A percentile compares a stretch with the other conserved stretches of the same genome.
phyloP scores from a whole-genome alignment of 2,113 vertebrate species.

The Typhlomys cinereus region DNA sequence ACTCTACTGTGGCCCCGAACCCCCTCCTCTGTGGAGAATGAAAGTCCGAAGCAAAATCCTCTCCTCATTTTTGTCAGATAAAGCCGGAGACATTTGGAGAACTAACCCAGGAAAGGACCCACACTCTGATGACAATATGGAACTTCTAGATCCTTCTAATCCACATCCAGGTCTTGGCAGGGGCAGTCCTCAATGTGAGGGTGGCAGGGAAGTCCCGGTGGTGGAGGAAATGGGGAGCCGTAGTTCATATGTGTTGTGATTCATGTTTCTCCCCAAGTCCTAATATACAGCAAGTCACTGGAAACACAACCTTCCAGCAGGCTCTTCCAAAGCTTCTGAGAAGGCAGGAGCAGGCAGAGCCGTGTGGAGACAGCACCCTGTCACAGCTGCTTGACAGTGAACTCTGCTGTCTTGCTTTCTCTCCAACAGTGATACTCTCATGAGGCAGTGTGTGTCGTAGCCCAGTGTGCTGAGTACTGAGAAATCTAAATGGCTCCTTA shows the following conservation, averaged over 20 bases:
- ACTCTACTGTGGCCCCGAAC: background rate
- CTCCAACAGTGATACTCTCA: background rate
- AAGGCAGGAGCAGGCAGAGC: background rate
- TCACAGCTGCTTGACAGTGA: background rate
- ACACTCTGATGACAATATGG: background rate
- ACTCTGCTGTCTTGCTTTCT: background rate
- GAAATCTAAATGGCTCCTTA: background rate
- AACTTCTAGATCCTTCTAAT: background rate
- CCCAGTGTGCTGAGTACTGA: no score
- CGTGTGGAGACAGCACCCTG: background rate
- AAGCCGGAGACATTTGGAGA: background rate
- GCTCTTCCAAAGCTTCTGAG: background rate
- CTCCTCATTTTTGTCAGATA: background rate
- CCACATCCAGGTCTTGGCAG: fast-evolving
- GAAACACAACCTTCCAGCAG: background rate
- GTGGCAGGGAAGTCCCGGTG: background rate
- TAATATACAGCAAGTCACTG: background rate
- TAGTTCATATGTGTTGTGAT: background rate
- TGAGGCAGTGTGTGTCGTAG: no score
- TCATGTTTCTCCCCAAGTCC: background rate
- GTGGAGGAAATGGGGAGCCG: background rate
- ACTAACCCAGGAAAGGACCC: background rate
- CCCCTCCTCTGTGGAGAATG: background rate
- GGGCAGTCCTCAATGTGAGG: background rate
- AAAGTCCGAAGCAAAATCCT: background rate